Percentiles rank a stretch among this genome's conserved stretches.
Evolutionary conservation across 2,113 vertebrate genomes (phyloP).

Genomic region (Urocolius indicus): DNA sequence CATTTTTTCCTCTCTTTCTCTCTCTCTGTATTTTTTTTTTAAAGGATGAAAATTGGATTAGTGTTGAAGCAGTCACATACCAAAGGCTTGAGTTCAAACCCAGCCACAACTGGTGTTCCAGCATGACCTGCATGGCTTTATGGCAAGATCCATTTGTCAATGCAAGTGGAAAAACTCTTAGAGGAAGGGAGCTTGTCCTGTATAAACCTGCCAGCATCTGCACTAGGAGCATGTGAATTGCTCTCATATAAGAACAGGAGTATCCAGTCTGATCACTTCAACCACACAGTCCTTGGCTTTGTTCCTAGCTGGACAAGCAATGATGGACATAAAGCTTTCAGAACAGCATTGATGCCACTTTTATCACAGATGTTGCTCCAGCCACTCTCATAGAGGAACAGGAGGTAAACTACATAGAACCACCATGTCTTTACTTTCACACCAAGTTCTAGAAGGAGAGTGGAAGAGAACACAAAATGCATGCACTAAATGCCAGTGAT

Average conservation of each 20-base stretch:
- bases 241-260: accelerated
- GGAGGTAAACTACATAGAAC: neutral
- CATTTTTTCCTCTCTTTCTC: neutral
- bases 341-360: neutral
- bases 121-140: neutral
- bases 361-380: neutral
- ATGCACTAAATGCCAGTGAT: neutral
- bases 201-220: neutral
- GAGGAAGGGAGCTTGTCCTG: neutral
- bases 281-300: neutral
- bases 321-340: neutral
- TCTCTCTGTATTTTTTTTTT: neutral
- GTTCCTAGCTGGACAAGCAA: neutral
- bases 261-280: neutral
- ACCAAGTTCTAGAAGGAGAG: neutral
- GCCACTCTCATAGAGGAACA: neutral
- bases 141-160: neutral
- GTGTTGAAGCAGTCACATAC: neutral
- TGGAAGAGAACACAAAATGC: neutral
- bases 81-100: neutral
- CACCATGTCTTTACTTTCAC: neutral
- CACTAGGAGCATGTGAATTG: neutral
- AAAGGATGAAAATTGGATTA: neutral
- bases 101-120: neutral
- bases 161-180: neutral